Percentiles rank a stretch among this genome's conserved stretches.
Evolutionary conservation across 2,888 invertebrate genomes (phyloP).

Genomic region (Eubasilissa splendida): DNA sequence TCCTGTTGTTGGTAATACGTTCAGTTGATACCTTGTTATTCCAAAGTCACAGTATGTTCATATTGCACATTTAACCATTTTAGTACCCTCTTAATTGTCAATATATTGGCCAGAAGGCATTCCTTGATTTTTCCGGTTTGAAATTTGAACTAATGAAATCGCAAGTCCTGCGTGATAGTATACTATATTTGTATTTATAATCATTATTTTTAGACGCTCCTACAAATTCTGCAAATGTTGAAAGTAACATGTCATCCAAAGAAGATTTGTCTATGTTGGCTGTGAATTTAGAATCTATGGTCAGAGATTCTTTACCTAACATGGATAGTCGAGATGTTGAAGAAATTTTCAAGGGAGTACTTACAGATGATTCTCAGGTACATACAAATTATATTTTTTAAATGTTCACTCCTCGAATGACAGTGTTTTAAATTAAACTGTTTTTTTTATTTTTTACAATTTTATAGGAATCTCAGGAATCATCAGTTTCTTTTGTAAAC

Average conservation of each 20-base stretch:
- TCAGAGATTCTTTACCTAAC: conserved; percentile 80
- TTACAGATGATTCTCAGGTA: conserved; percentile 84
- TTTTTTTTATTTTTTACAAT: conserved; percentile 24
- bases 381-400: neutral
- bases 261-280: conserved; percentile 73
- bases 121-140: no score
- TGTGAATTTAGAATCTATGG: conserved; percentile 83
- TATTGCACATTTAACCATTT: no score
- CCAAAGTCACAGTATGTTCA: no score
- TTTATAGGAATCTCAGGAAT: conserved; percentile 83
- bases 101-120: no score
- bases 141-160: no score
- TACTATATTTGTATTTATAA: neutral
- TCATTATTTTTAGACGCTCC: conserved; percentile 37
- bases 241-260: conserved; percentile 72
- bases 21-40: no score
- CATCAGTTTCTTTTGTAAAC: conserved; percentile 74
- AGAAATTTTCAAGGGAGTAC: conserved; percentile 91
- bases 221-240: conserved; percentile 22
- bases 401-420: neutral
- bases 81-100: no score
- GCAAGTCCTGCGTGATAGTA: no score
- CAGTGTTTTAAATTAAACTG: conserved; percentile 6
- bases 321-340: conserved; percentile 94
- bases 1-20: no score